Conservation (phyloP, 2,113 vertebrate genomes). For the Rattus rattus region DNA sequence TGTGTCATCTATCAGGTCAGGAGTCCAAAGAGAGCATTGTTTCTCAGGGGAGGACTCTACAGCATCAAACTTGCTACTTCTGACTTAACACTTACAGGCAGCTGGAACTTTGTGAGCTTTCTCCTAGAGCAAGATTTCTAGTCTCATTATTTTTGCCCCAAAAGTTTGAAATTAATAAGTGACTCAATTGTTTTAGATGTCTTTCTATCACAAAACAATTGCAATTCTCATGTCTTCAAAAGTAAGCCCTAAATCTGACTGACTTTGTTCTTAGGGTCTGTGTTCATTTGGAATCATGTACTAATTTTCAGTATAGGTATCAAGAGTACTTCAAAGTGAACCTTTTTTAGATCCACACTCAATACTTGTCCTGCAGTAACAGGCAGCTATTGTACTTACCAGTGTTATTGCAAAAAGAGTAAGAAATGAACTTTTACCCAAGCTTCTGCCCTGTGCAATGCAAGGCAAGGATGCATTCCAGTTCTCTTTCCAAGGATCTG, state of each 20-base stretch:
- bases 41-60: not conserved
- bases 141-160: conserved; percentile 14
- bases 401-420: not conserved
- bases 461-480: conserved; percentile 83
- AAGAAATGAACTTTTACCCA: not conserved
- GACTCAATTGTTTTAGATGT: not conserved
- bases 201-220: too few species aligned
- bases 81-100: not conserved
- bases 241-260: not conserved
- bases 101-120: not conserved
- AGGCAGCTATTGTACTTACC: conserved; percentile 2
- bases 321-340: not conserved
- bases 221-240: not conserved
- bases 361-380: not conserved
- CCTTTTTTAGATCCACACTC: not conserved
- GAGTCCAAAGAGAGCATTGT: not conserved
- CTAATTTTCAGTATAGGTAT: conserved; percentile 46
- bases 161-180: not conserved
- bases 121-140: not conserved
- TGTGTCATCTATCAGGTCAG: not conserved
- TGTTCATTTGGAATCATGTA: not conserved
- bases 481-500: conserved; percentile 86
- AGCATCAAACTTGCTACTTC: rapidly evolving
- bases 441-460: not conserved
- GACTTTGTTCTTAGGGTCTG: not conserved